Evolutionary conservation across 2,888 invertebrate species (phyloP).

Genomic region (Drosophila paranaensis): DNA sequence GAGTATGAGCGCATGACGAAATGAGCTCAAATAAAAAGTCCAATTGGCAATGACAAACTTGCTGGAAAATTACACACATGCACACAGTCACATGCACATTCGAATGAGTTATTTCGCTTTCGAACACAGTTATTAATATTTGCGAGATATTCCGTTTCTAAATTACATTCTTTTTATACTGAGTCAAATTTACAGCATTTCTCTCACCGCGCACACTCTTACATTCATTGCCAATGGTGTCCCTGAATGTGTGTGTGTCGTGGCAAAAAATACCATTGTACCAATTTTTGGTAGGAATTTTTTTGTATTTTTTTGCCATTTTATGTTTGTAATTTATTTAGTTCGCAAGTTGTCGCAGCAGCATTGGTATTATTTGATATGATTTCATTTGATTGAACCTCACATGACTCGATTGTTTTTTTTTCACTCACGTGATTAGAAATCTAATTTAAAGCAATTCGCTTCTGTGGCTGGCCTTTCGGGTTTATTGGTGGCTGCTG

Average conservation of each 20-base stretch:
- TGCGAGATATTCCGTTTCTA: constrained; percentile 29
- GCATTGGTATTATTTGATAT: constrained; percentile 52
- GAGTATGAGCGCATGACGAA: constrained; percentile 71
- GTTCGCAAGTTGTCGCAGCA: constrained; percentile 49
- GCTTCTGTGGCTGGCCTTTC: constrained; percentile 85
- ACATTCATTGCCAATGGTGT: constrained; percentile 51
- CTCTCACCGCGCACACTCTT: constrained; percentile 43
- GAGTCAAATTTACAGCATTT: constrained; percentile 25
- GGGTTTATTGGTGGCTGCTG: constrained; percentile 73
- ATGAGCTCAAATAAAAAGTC: constrained; percentile 59
- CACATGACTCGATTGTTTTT: constrained; percentile 59
- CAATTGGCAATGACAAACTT: constrained; percentile 73
- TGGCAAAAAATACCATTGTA: constrained; percentile 62
- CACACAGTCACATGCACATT: constrained; percentile 52
- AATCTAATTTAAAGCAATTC: constrained; percentile 90
- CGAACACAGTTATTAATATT: constrained; percentile 39
- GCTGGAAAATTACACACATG: constrained; percentile 66
- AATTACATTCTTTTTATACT: constrained; percentile 13
- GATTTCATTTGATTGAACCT: constrained; percentile 61
- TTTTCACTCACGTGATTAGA: constrained; percentile 92
- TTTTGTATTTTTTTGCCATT: constrained; percentile 7
- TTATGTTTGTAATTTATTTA: constrained; percentile 16
- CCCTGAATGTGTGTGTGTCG: constrained; percentile 50
- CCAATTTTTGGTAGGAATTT: constrained; percentile 37
- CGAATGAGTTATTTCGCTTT: constrained; percentile 46